Conservation (phyloP, 2,797 vertebrate genomes). For the Echiichthys vipera region DNA sequence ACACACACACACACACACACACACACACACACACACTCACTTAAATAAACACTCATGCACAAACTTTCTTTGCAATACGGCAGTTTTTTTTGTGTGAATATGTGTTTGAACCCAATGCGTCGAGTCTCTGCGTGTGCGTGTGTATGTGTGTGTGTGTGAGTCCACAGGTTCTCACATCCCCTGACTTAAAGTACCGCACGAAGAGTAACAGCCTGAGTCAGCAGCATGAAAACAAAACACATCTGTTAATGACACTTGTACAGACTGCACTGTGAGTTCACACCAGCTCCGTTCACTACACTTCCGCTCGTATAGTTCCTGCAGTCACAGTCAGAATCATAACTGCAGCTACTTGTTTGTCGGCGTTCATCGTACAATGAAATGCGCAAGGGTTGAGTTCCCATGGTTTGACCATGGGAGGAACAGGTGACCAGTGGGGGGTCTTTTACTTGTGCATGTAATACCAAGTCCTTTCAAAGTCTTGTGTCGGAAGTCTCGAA, state of each 20-base stretch:
- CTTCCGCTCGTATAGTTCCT: conserved; percentile 4
- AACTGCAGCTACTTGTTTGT: neutral
- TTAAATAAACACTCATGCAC: no score
- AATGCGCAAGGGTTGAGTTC: neutral
- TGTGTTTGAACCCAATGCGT: neutral
- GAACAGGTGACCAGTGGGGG: neutral
- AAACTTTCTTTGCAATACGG: no score
- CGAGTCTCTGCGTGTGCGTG: neutral
- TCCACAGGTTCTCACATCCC: neutral
- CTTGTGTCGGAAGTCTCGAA: no score
- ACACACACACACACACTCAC: neutral
- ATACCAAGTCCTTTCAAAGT: no score
- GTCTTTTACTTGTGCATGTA: no score
- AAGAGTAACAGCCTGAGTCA: conserved; percentile 55
- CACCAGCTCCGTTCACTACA: neutral
- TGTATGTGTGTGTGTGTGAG: neutral
- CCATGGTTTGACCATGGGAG: neutral
- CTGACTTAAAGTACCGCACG: conserved; percentile 33
- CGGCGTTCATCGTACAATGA: neutral
- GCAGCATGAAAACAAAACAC: conserved; percentile 33
- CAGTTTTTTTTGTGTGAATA: neutral
- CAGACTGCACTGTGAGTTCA: neutral
- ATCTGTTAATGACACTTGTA: conserved; percentile 47
- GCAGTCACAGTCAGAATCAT: conserved; percentile 4
- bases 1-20: conserved; percentile 1